Percentiles rank a stretch among this genome's conserved stretches.
These are phyloP conservation scores for Tachina grossa DNA, from an alignment of 2,888 invertebrate genomes.

Conservation along the genomic window DNA sequence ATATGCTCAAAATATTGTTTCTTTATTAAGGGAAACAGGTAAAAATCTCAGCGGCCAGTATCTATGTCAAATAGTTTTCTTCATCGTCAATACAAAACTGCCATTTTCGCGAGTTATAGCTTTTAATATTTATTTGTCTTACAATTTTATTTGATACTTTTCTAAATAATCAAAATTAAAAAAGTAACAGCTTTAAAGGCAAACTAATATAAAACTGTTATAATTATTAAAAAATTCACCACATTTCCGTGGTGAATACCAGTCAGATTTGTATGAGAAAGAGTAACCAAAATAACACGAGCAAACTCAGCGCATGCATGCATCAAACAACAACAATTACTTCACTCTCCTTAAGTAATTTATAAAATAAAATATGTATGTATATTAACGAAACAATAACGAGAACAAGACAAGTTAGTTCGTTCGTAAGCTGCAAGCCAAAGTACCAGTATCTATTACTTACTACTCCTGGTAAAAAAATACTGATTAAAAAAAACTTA, in stretches of 20 bases:
- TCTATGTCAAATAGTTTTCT: too few relatives aligned
- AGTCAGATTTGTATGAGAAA: neutral
- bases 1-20: too few relatives aligned
- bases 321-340: neutral
- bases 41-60: too few relatives aligned
- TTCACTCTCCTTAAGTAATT: neutral
- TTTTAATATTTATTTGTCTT: neutral
- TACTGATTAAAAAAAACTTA: slow-evolving; percentile 6
- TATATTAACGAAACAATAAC: neutral
- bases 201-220: slow-evolving; percentile 20
- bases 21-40: too few relatives aligned
- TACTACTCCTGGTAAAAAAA: slow-evolving; percentile 23
- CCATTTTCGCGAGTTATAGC: too few relatives aligned
- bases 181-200: slow-evolving; percentile 1
- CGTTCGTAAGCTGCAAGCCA: slow-evolving; percentile 13
- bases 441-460: slow-evolving; percentile 49
- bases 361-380: neutral
- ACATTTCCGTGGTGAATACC: slow-evolving; percentile 61
- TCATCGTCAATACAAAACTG: too few relatives aligned
- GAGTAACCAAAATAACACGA: slow-evolving; percentile 6
- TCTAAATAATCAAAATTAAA: neutral
- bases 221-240: slow-evolving; percentile 27
- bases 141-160: neutral
- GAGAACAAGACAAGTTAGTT: neutral
- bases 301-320: slow-evolving; percentile 38